Evolutionary conservation across 2,797 vertebrate species (phyloP), one percentile per base, ranked within the genome.

Genomic region (Mallotus villosus): DNA sequence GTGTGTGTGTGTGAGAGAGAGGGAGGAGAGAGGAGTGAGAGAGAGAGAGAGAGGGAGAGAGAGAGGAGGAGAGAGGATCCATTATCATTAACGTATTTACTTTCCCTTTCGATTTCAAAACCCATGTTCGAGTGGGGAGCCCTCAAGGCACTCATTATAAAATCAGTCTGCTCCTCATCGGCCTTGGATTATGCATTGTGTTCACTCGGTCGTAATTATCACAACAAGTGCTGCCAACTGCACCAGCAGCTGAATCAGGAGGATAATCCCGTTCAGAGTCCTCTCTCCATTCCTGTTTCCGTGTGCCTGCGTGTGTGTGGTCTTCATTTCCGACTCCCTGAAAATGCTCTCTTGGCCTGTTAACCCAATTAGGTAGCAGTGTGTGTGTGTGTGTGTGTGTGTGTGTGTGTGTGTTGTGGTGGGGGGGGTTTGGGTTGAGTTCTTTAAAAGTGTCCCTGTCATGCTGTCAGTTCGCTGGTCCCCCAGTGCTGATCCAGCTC

Each of bases 401-500:
- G 25, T 27, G 25, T 27, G 25, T 27, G 25, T 3, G 25, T 3
- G 25, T 25, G 9, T n/a, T n/a, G n/a, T n/a, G 24, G 8, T 32
- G 63, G 75, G 59, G 6, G 14, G 34, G 25, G 6, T 9, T 11
- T 5, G 34, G 37, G 7, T 41, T 9, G 53, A 32, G 11, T 25
- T 2, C 16, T 58, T 65, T 70, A 27, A 32, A 69, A 5, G 41
- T 41, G 53, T 55, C 22, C 22, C 49, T 41, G 22, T 53, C 62
- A 41, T n/a, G n/a, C 27, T 11, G 12, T 65, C 17, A 46, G 11
- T 41, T 32, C 11, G 12, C 19, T 14, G n/a, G 64, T 69, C 64
- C 58, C 62, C 21, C 32, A 27, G 76, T 34, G 32, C 32, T 51
- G 68, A 71, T 73, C 27, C 61, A 55, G 32, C 41, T 73, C 32